phyloP scores from a whole-genome alignment of 2,797 vertebrate species.

The Lepidocolaptes lacrymiger region DNA sequence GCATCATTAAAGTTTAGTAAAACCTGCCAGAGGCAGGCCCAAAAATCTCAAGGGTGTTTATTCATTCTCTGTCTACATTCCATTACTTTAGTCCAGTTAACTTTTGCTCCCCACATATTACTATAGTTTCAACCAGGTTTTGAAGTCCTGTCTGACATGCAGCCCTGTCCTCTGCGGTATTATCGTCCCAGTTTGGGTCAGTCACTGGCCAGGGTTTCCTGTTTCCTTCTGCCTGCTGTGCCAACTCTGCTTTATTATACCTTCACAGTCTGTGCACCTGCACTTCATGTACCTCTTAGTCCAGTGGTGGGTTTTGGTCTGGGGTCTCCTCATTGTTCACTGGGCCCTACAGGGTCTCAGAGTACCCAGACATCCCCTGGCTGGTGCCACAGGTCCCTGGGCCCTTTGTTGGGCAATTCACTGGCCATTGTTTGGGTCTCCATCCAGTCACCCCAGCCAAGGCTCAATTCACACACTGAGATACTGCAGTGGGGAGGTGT shows the following conservation, averaged over 20 bases:
- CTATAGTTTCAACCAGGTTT: neutral
- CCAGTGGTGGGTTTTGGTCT: neutral
- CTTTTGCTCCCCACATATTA: neutral
- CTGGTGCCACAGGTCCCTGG: neutral
- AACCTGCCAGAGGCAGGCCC: neutral
- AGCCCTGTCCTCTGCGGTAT: neutral
- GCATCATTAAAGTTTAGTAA: neutral
- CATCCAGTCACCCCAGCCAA: too few relatives aligned
- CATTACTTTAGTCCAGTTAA: neutral
- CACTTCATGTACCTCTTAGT: neutral
- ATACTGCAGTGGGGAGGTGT: neutral
- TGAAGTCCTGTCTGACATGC: neutral
- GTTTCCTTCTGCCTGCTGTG: neutral
- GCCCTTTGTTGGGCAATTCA: neutral
- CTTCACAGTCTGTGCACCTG: neutral
- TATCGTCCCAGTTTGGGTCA: rapidly evolving
- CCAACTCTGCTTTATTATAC: neutral
- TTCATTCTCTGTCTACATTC: neutral
- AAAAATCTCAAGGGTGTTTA: neutral
- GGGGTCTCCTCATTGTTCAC: neutral
- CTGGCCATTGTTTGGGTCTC: neutral
- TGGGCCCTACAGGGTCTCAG: neutral
- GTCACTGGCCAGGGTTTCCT: neutral
- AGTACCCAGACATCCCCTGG: rapidly evolving
- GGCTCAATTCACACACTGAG: neutral